Percentiles rank a stretch among this genome's conserved stretches.
phyloP scores from a whole-genome alignment of 2,113 vertebrate genomes.

The Taurulus bubalis region DNA sequence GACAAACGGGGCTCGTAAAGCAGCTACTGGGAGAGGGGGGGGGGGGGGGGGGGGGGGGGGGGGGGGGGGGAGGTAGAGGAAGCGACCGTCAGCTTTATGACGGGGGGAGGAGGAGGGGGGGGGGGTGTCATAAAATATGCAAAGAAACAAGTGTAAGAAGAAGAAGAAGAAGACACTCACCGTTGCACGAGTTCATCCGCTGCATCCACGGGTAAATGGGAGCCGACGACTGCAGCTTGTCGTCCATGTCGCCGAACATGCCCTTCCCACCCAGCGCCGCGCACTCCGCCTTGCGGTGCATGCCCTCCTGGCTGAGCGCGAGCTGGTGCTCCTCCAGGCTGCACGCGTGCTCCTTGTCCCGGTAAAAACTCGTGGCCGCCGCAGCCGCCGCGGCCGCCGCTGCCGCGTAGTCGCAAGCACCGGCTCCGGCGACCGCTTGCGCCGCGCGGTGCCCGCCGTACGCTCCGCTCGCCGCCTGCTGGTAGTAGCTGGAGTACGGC shows the following conservation, averaged over 20 bases:
- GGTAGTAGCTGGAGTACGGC: constrained; percentile 88
- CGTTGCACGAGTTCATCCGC: constrained; percentile 95
- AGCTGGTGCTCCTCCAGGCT: constrained; percentile 88
- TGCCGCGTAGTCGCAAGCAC: constrained; percentile 91
- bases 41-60: constrained; percentile 16
- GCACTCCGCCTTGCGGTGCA: constrained; percentile 91
- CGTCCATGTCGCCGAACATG: constrained; percentile 92
- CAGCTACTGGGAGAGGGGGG: constrained; percentile 44
- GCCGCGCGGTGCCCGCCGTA: constrained; percentile 84
- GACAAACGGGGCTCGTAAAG: constrained; percentile 69
- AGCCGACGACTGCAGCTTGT: constrained; percentile 86
- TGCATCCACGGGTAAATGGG: constrained; percentile 96
- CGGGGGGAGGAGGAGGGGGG: not conserved
- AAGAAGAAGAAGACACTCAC: constrained; percentile 84
- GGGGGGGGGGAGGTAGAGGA: constrained; percentile 55
- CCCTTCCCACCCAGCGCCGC: constrained; percentile 87
- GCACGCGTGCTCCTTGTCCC: constrained; percentile 89
- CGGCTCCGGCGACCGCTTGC: constrained; percentile 69
- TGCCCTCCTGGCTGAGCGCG: constrained; percentile 86
- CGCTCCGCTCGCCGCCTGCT: constrained; percentile 87
- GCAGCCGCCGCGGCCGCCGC: constrained; percentile 77
- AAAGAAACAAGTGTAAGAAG: constrained; percentile 36
- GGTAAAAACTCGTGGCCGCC: constrained; percentile 86
- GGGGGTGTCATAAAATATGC: constrained; percentile 68
- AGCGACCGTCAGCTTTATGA: constrained; percentile 73